Percentiles rank a stretch among this genome's conserved stretches.
Evolutionary conservation across 2,113 vertebrate genomes (phyloP).

Genomic region (Esox niger): DNA sequence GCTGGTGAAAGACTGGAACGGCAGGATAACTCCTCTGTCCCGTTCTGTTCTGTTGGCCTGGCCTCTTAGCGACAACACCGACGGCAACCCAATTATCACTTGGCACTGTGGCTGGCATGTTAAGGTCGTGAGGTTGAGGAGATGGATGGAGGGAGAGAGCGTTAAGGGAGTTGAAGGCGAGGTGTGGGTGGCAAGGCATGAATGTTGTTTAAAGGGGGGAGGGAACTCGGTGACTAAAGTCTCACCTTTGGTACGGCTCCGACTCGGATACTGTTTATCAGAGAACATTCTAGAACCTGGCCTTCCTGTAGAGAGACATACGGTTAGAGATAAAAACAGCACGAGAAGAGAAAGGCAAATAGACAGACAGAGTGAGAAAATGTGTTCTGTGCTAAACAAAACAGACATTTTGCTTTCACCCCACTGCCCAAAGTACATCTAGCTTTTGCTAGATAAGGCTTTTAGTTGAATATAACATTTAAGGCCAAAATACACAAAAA

Average conservation of each 20-base stretch:
- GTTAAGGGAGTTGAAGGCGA: neutral
- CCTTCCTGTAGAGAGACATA: slow-evolving; percentile 80
- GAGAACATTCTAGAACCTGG: slow-evolving; percentile 94
- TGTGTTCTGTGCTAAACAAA: neutral
- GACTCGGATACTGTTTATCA: slow-evolving; percentile 95
- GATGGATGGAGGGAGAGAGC: neutral
- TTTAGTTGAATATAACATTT: too few relatives aligned
- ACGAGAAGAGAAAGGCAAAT: neutral
- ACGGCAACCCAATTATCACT: slow-evolving; percentile 16
- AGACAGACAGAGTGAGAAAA: slow-evolving; percentile 8
- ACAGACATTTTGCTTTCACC: neutral
- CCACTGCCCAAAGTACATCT: too few relatives aligned
- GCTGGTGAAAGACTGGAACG: neutral
- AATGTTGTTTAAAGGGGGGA: neutral
- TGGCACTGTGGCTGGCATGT: neutral
- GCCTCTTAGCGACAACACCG: slow-evolving; percentile 20
- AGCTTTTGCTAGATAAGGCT: too few relatives aligned
- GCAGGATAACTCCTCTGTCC: neutral
- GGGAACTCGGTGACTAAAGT: slow-evolving; percentile 16
- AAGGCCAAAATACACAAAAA: too few relatives aligned
- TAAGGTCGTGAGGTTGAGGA: neutral
- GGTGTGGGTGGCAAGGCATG: neutral
- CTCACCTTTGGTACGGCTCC: slow-evolving; percentile 90
- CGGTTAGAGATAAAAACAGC: neutral
- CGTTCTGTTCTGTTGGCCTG: neutral